Evolutionary conservation across 2,797 vertebrate species (phyloP).

Genomic region (Ficedula albicollis): DNA sequence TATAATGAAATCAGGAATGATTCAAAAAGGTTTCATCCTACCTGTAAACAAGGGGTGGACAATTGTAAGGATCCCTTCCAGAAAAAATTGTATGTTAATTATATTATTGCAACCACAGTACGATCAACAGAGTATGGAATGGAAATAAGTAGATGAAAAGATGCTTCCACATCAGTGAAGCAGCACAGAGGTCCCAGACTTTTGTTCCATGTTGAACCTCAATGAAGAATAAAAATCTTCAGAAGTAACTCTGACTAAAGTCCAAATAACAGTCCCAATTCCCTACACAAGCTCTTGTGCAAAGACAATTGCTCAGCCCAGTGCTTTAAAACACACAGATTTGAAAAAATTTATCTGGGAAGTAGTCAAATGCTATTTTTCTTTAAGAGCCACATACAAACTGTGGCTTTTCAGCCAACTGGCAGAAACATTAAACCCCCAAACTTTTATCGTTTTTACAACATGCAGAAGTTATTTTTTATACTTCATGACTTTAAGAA

Average conservation of each 20-base stretch:
- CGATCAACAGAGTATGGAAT: neutral
- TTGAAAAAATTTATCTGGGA: neutral
- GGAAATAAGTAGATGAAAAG: neutral
- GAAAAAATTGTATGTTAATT: neutral
- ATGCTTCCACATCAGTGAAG: neutral
- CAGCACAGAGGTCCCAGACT: neutral
- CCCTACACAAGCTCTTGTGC: neutral
- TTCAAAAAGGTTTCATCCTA: neutral
- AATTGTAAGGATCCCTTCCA: neutral
- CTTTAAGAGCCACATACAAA: neutral
- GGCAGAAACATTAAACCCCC: neutral
- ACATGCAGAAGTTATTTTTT: neutral
- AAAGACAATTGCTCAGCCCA: neutral
- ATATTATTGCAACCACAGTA: neutral
- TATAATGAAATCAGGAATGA: neutral
- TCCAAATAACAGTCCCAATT: rapidly evolving
- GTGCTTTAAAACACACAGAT: neutral
- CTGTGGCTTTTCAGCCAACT: neutral
- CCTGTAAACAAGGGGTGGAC: neutral
- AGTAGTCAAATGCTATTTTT: neutral
- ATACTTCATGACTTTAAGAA: neutral
- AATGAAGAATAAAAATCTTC: neutral
- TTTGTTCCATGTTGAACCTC: neutral
- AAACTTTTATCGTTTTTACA: neutral
- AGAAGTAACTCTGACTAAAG: neutral